Evolutionary conservation across 2,888 invertebrate species (phyloP).

Genomic region (Electrophaes corylata): DNA sequence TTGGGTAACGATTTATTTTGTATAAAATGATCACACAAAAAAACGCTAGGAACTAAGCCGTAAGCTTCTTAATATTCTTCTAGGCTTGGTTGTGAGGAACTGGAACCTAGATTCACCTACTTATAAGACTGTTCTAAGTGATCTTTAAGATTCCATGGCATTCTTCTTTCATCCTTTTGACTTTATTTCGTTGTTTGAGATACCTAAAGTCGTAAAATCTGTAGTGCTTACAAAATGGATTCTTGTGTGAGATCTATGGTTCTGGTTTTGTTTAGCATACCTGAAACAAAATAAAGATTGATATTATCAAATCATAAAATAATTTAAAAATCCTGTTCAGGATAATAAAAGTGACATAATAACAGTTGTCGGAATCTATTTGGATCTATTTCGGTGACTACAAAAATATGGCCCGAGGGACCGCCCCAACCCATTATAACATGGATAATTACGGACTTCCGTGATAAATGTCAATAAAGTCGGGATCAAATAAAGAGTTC

Average conservation of each 20-base stretch:
- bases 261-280: constrained; percentile 4
- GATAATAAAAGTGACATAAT: constrained; percentile 22
- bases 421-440: constrained; percentile 11
- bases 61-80: too few species aligned
- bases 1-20: too few species aligned
- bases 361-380: constrained; percentile 14
- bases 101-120: too few species aligned
- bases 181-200: too few species aligned
- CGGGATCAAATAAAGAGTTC: constrained; percentile 1
- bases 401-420: constrained; percentile 16
- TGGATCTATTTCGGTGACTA: constrained; percentile 22
- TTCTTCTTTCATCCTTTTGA: too few species aligned
- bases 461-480: constrained; percentile 3
- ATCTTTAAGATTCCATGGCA: too few species aligned
- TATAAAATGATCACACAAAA: too few species aligned
- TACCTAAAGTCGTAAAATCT: neutral
- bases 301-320: neutral
- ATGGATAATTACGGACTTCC: constrained; percentile 19
- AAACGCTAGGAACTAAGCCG: too few species aligned
- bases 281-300: constrained; percentile 20
- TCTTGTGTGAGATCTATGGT: neutral
- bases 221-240: neutral
- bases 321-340: constrained; percentile 1
- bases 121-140: too few species aligned
- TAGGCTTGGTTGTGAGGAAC: too few species aligned